These are phyloP conservation scores for Chorisops tibialis DNA, from an alignment of 2,888 invertebrate species.

Conservation along the genomic window DNA sequence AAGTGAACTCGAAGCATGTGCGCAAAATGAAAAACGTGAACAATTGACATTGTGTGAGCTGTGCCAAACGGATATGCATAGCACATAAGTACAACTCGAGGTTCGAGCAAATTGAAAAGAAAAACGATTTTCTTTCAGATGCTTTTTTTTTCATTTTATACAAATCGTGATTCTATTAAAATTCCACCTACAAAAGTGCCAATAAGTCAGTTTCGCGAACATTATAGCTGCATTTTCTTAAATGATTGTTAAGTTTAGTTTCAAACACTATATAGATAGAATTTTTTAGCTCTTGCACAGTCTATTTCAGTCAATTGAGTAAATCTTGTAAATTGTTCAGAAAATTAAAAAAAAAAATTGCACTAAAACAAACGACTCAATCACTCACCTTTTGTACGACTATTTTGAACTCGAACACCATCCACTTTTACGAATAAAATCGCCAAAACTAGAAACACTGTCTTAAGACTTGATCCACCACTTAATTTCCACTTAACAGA, in stretches of 20 bases:
- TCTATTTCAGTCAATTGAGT: too few relatives aligned
- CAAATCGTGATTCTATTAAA: constrained; percentile 26
- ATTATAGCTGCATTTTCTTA: too few relatives aligned
- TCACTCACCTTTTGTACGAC: constrained; percentile 58
- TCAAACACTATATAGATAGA: too few relatives aligned
- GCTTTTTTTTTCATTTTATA: neutral
- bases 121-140: neutral
- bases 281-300: too few relatives aligned
- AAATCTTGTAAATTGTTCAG: too few relatives aligned
- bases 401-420: constrained; percentile 58
- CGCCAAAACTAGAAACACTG: constrained; percentile 41
- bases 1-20: constrained; percentile 12
- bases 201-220: too few relatives aligned
- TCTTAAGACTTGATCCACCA: constrained; percentile 40
- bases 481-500: constrained; percentile 45
- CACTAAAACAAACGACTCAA: too few relatives aligned
- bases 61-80: neutral
- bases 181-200: constrained; percentile 22
- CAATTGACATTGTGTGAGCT: constrained; percentile 22
- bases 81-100: neutral
- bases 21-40: constrained; percentile 1
- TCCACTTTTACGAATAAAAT: constrained; percentile 45
- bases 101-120: too few relatives aligned
- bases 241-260: too few relatives aligned
- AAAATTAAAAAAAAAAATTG: too few relatives aligned